Base-by-base conservation (phyloP, 2,797 vertebrate genomes). In the Coracias cyanogaster region DNA sequence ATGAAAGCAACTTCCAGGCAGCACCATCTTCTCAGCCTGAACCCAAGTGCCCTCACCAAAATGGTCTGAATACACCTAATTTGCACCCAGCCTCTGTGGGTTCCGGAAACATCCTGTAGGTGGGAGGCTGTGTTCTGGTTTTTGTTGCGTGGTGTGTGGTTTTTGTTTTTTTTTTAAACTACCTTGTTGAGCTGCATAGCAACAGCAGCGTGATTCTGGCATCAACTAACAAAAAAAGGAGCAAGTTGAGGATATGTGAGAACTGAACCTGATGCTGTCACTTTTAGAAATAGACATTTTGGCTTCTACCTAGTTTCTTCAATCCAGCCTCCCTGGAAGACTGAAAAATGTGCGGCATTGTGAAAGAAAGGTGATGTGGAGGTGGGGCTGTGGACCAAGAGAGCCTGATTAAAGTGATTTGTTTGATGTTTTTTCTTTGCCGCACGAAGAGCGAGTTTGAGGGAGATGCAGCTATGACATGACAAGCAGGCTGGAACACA, bases 111-210 rank as follows among this genome's bases (percentile, higher is more conserved):
- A 93, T 95, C 67, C 77, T 93, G 73, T 67, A 28, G 78, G 88
- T 90, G 58, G 86, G 94, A 93, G 88, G 88, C 79, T 89, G 60
- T 6, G 0, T 82, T 90, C 74, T 92, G 81, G 0, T 3, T 89
- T 91, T 67, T 62, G 55, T 39, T 85, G 65, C 8, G 2, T 82
- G 81, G 57, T 94, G 82, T 89, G 82, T 3, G 7, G 5, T 43
- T 16, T 9, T 26, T 5, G 4, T 65, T 83, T 43, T 43, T 58
- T 41, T 89, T 92, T 71, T 43, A 24, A 82, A 48, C 73, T 89
- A 94, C 90, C 93, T 94, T 54, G 49, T 54, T 29, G 78, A 90
- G 78, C 90, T 93, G 94, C 94, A 82, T 96, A 93, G 94, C 94
- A 96, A 95, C 91, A 93, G 77, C 51, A 39, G 20, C 55, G 46